These are phyloP conservation scores for Rhynchonycteris naso DNA, from an alignment of 2,797 vertebrate genomes.

Conservation along the genomic window DNA sequence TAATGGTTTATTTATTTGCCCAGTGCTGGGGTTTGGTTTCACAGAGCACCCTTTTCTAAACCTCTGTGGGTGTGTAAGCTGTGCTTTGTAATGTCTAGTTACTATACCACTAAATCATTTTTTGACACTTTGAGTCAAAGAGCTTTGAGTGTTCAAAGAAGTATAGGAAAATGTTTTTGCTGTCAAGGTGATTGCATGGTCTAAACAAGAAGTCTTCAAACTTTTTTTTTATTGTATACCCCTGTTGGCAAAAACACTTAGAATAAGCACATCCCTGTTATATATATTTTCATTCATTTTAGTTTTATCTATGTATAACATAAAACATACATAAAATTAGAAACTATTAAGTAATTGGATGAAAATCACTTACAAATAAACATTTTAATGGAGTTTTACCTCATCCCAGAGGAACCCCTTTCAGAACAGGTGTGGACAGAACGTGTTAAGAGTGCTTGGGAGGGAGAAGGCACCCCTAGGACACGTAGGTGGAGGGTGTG, in stretches of 20 bases:
- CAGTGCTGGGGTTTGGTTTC: slow-evolving; percentile 32
- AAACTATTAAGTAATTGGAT: not conserved
- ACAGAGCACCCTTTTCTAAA: not conserved
- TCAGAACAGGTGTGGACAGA: not conserved
- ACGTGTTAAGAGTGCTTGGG: not conserved
- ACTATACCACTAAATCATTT: not conserved
- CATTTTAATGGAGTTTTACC: not conserved
- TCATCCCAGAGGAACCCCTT: not conserved
- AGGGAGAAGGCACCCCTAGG: not conserved
- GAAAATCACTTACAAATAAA: not conserved
- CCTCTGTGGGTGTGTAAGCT: not conserved
- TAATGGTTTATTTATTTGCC: slow-evolving; percentile 36
- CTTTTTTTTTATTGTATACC: not conserved
- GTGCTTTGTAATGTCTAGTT: not conserved
- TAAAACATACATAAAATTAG: not conserved
- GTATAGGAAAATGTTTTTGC: not conserved
- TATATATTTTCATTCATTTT: not conserved
- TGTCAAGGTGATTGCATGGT: not conserved
- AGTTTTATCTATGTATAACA: not conserved
- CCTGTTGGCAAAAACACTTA: not conserved
- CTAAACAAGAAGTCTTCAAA: not conserved
- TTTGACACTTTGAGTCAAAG: not conserved
- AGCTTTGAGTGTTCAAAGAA: slow-evolving; percentile 25
- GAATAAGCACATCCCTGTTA: not conserved
- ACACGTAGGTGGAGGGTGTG: not conserved